Evolutionary conservation across 2,113 vertebrate genomes (phyloP).

Genomic region (Crotalus horridus): DNA sequence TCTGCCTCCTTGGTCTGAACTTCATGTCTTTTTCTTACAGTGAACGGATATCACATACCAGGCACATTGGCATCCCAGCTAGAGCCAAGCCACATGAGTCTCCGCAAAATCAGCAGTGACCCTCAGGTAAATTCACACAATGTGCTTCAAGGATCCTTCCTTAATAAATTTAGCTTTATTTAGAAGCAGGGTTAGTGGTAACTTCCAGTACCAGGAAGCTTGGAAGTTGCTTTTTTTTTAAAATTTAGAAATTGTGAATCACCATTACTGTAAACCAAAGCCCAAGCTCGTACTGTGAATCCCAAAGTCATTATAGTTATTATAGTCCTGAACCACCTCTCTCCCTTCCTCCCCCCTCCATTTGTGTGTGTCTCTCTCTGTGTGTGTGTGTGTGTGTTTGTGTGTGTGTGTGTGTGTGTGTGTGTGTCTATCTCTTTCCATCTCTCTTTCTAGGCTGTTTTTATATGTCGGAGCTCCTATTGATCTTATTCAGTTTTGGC

Average conservation of each 20-base stretch:
- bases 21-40: conserved; percentile 69
- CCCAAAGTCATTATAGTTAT: not conserved
- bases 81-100: conserved; percentile 77
- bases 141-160: not conserved
- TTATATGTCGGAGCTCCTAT: not conserved
- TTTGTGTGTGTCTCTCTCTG: too few species aligned
- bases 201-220: not conserved
- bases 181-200: not conserved
- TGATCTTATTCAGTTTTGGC: not conserved
- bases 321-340: not conserved
- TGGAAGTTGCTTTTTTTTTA: not conserved
- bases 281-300: not conserved
- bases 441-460: not conserved
- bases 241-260: not conserved
- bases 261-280: not conserved
- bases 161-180: not conserved
- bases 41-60: conserved; percentile 91
- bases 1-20: conserved; percentile 8
- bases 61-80: conserved; percentile 80
- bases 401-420: not conserved
- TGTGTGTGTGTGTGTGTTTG: not conserved
- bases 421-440: not conserved
- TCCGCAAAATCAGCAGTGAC: conserved; percentile 81
- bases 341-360: too few species aligned
- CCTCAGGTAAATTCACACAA: conserved; percentile 77